Base-by-base conservation (phyloP, 37 sponge, comb jelly and placozoan species). In the Spongilla lacustris region DNA sequence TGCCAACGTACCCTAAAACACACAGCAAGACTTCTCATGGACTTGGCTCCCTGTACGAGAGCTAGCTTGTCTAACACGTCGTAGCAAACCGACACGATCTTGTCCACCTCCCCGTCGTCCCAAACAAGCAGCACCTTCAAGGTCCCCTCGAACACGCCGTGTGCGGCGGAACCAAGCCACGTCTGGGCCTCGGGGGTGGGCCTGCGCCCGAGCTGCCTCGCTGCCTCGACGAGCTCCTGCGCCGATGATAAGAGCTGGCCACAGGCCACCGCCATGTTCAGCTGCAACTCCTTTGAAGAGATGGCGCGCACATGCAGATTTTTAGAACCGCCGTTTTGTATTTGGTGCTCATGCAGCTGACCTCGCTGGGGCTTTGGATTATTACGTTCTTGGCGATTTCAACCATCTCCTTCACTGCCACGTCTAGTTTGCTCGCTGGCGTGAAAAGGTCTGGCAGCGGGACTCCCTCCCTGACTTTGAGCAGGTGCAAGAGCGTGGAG, bases 1-100 rank as follows among this genome's bases (percentile, higher is more conserved):
- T 9, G 41, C 6, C 6, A 41, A 6, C 41, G 6, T 73, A 93
- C 94, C 80, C 84, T 89, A 70, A 92, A 96, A 66, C 97, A 96
- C 75, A 96, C 79, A 24, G 94, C 88, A 12, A 96, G 72, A 10
- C 94, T 86, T 38, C 92, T 74, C 97, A 94, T 94, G 21, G 97
- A 96, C 79, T 90, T 76, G 1, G 88, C 80, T 0, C 85, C 95
- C 38, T 92, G 85, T 36, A 96, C 94, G 6, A 92, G 67, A 0
- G 69, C 80, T 24, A 96, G 77, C 11, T 87, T 67, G 37, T 96
- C 97, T 72, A 94, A 74, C 11, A 72, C 67, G 81, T 79, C 78
- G n/a, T 92, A 78, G 22, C 88, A 93, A 68, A 89, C 72, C 1
- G 71, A 23, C 30, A 92, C 67, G 31, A 96, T 89, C 75, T 87